Base-by-base conservation (phyloP, 2,797 vertebrate species). In the Babyrousa celebensis region DNA sequence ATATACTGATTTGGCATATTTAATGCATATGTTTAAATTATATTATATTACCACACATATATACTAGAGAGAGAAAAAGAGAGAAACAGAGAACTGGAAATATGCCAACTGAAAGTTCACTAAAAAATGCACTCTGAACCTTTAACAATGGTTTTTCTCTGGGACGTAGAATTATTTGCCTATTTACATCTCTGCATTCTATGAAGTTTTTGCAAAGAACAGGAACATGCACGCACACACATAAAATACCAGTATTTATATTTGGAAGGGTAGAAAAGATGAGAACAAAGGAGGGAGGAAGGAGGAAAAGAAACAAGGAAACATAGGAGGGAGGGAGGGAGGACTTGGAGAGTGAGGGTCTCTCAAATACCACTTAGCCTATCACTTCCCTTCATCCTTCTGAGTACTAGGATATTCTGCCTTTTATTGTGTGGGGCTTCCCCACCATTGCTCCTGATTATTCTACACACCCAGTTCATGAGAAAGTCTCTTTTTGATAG, bases 121-220 rank as follows among this genome's bases (percentile, higher is more conserved):
- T 17, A 85, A 84, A 84, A 94, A 80, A 79, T 65, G 56, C 6
- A 72, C 20, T 84, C 17, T 60, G 48, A 79, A 29, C 5, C 48
- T 72, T 85, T 63, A 93, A 93, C 23, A 36, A 72, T 94, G n/a
- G 3, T 77, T 93, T 95, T 95, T 65, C 62, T 77, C 29, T 89
- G 60, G 29, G 63, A 93, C 94, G 72, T 54, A 93, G 32, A 79
- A 95, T 94, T 54, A 74, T 9, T 94, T 89, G 56, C n/a, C 48
- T 29, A 20, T 87, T 90, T 86, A 48, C 16, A 14, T 72, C 48
- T 91, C 23, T 94, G 25, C 27, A 15, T 84, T 83, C 40, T 85
- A 17, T 82, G 16, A 62, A 36, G 12, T 25, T 27, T 87, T 86
- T 92, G 58, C 32, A 36, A 67, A 93, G 20, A 85, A 43, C 12